Evolutionary conservation across 2,888 invertebrate genomes (phyloP).

Genomic region (Tupiocoris notatus): DNA sequence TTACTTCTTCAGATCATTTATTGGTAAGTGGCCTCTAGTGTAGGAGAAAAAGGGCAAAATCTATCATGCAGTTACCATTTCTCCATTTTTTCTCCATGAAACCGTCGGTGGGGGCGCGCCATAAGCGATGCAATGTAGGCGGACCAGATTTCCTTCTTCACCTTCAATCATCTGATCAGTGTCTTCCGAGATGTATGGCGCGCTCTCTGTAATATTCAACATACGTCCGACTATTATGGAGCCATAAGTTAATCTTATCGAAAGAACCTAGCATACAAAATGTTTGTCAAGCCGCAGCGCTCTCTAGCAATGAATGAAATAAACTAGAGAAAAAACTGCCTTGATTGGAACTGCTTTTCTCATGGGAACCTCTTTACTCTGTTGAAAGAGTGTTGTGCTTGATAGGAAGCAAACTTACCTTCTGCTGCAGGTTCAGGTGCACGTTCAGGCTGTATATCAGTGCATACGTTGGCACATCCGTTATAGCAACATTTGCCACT

Average conservation of each 20-base stretch:
- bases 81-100: slow-evolving; percentile 71
- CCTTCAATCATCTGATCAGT: slow-evolving; percentile 60
- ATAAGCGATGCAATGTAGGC: slow-evolving; percentile 70
- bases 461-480: slow-evolving; percentile 61
- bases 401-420: not conserved
- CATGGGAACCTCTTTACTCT: no score
- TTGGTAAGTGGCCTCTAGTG: not conserved
- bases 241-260: no score
- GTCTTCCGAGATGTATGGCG: slow-evolving; percentile 48
- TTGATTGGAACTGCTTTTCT: no score
- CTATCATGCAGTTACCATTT: slow-evolving; percentile 69
- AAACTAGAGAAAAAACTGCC: no score
- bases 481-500: slow-evolving; percentile 78
- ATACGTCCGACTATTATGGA: no score
- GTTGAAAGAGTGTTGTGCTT: no score
- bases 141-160: slow-evolving; percentile 71
- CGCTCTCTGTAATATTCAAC: no score
- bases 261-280: no score
- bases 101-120: slow-evolving; percentile 76
- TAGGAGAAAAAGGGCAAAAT: no score
- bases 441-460: not conserved
- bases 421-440: not conserved
- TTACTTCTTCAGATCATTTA: no score
- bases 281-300: no score
- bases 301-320: no score